Conservation (phyloP, 2,113 vertebrate genomes). For the Microtus richardsoni region DNA sequence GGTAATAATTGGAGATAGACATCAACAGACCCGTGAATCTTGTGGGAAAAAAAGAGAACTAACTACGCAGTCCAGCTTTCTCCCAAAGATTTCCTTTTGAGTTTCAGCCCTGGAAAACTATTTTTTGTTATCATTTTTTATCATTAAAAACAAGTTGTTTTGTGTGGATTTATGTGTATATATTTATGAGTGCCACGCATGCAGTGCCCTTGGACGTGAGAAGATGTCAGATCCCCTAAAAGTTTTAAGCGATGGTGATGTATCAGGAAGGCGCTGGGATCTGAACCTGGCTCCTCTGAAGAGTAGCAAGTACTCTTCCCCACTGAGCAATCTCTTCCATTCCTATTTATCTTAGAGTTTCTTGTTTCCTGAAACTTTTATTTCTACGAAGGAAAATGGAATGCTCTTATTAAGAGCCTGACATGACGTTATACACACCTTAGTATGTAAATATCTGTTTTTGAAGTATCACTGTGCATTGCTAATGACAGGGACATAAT, state of each 20-base stretch:
- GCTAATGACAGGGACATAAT: not conserved
- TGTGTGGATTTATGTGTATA: not conserved
- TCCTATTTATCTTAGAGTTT: not conserved
- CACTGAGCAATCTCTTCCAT: not conserved
- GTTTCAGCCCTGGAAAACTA: not conserved
- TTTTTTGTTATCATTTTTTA: not conserved
- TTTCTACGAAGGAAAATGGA: not conserved
- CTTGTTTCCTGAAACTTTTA: slow-evolving; percentile 45
- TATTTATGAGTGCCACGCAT: not conserved
- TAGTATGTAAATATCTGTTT: slow-evolving; percentile 47
- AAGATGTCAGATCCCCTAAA: not conserved
- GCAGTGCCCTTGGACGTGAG: not conserved
- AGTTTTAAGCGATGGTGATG: not conserved
- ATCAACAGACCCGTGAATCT: not conserved
- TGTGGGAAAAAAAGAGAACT: not conserved
- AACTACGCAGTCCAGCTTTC: not conserved
- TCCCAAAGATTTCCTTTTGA: slow-evolving; percentile 22
- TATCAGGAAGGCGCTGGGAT: no score
- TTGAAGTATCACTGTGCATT: not conserved
- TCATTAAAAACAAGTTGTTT: not conserved
- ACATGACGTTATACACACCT: not conserved
- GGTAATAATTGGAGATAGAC: not conserved
- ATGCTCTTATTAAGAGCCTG: slow-evolving; percentile 8
- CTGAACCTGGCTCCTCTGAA: not conserved
- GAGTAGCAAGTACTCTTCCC: no score